phyloP scores from a whole-genome alignment of 2,888 invertebrate species.

The Tanytarsus gracilentus region DNA sequence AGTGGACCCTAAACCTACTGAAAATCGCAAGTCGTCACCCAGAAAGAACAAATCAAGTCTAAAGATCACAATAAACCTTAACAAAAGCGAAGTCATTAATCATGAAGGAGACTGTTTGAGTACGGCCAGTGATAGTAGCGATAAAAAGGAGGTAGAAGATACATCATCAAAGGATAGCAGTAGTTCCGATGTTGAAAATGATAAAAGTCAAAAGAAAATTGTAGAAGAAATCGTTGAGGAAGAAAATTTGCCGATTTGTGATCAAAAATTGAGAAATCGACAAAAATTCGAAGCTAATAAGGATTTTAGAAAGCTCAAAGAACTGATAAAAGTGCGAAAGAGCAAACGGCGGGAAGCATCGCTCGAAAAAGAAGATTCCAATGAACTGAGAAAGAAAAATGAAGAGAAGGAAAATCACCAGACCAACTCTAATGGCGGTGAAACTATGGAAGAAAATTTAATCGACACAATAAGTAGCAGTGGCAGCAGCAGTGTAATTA shows the following conservation, averaged over 20 bases:
- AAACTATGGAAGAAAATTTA: too few species aligned
- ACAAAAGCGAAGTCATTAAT: background rate
- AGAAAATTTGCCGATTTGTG: background rate
- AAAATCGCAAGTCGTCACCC: too few species aligned
- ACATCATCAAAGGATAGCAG: too few species aligned
- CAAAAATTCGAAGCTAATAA: constrained; percentile 6
- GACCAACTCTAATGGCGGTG: too few species aligned
- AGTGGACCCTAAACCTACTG: too few species aligned
- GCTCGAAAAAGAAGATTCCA: background rate
- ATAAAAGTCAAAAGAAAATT: too few species aligned
- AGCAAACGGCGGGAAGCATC: background rate
- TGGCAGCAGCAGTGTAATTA: too few species aligned
- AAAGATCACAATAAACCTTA: background rate
- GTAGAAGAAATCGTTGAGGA: background rate
- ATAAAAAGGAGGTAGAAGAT: background rate
- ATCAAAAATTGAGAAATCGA: constrained; percentile 11
- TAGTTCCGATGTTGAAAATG: too few species aligned
- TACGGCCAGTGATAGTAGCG: background rate
- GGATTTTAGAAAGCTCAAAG: constrained; percentile 3
- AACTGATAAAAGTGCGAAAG: constrained; percentile 4
- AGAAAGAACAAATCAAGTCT: background rate
- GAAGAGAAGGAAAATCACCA: background rate
- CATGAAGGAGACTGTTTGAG: background rate
- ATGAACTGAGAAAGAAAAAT: background rate
- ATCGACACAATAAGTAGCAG: too few species aligned